phyloP scores from a whole-genome alignment of 30 jellyfish, hydroid and myxozoan species.

The Nemopilema nomurai region DNA sequence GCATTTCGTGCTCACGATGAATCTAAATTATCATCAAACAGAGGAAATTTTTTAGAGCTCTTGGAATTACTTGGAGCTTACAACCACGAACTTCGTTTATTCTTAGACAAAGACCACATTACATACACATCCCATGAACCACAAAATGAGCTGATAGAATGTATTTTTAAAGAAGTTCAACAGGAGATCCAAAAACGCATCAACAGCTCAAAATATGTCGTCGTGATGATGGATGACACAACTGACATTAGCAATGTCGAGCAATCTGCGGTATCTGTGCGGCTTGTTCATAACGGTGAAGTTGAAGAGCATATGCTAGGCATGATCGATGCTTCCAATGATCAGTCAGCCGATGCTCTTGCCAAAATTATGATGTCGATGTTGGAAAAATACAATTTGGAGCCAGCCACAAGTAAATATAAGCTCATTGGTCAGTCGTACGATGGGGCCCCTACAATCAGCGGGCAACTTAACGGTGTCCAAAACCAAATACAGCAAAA shows the following conservation, averaged over 20 bases:
- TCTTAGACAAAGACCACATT: constrained; percentile 45
- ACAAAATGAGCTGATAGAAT: constrained; percentile 33
- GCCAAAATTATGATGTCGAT: constrained; percentile 14
- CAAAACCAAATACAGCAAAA: constrained; percentile 12
- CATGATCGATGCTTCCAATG: constrained; percentile 39
- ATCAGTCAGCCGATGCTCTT: constrained; percentile 55
- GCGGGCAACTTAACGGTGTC: constrained; percentile 39
- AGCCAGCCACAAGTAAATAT: not conserved
- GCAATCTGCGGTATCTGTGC: constrained; percentile 60
- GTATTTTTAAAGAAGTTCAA: constrained; percentile 34
- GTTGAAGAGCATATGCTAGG: constrained; percentile 49
- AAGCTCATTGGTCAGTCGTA: constrained; percentile 49
- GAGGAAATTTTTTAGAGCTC: constrained; percentile 53
- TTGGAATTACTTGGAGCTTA: constrained; percentile 42
- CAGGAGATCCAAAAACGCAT: constrained; percentile 47
- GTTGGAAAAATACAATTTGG: not conserved
- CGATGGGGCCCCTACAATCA: constrained; percentile 57
- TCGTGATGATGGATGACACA: constrained; percentile 68
- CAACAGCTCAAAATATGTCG: constrained; percentile 13
- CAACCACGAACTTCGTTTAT: constrained; percentile 50
- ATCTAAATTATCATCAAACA: constrained; percentile 26
- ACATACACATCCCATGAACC: constrained; percentile 62
- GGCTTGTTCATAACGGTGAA: constrained; percentile 37
- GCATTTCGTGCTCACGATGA: constrained; percentile 64
- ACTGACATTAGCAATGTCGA: constrained; percentile 54